Conservation (phyloP, 2,888 invertebrate species). For the Isoperla grammatica region DNA sequence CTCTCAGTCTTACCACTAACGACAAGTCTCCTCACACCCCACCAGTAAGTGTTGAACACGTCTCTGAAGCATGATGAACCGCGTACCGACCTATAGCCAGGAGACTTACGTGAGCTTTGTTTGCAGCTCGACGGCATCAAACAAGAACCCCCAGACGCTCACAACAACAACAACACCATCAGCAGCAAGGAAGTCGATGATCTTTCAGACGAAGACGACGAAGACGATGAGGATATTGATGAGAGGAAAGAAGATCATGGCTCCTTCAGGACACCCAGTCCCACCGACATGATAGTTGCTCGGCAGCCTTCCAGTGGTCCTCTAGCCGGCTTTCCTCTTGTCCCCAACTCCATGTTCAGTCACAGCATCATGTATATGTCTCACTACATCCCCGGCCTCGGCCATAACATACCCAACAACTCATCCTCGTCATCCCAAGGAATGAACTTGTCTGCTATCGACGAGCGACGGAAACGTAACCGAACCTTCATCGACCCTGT, state of each 20-base stretch:
- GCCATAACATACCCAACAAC: slow-evolving; percentile 9
- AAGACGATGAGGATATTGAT: slow-evolving; percentile 40
- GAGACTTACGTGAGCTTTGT: background rate
- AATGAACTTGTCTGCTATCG: slow-evolving; percentile 40
- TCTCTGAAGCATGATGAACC: slow-evolving; percentile 6
- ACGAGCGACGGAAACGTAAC: slow-evolving; percentile 89
- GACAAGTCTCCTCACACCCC: slow-evolving; percentile 30
- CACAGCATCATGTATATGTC: slow-evolving; percentile 91
- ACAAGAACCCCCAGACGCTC: slow-evolving; percentile 50
- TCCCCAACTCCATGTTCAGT: slow-evolving; percentile 82
- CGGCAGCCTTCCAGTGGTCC: slow-evolving; percentile 37
- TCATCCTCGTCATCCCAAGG: slow-evolving; percentile 22
- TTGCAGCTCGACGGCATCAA: slow-evolving; percentile 50
- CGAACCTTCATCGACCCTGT: slow-evolving; percentile 99
- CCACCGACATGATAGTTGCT: slow-evolving; percentile 33
- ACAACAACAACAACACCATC: slow-evolving; percentile 32
- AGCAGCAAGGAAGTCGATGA: slow-evolving; percentile 49
- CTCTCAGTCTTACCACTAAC: slow-evolving; percentile 59
- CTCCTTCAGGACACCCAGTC: slow-evolving; percentile 35
- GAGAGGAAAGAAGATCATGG: slow-evolving; percentile 24
- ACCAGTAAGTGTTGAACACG: slow-evolving; percentile 8
- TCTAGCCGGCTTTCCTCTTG: slow-evolving; percentile 61
- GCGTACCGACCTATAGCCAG: background rate
- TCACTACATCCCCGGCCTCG: slow-evolving; percentile 67
- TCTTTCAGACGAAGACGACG: slow-evolving; percentile 51